Evolutionary conservation across 2,113 vertebrate species (phyloP).

Genomic region (Tauraco erythrolophus): DNA sequence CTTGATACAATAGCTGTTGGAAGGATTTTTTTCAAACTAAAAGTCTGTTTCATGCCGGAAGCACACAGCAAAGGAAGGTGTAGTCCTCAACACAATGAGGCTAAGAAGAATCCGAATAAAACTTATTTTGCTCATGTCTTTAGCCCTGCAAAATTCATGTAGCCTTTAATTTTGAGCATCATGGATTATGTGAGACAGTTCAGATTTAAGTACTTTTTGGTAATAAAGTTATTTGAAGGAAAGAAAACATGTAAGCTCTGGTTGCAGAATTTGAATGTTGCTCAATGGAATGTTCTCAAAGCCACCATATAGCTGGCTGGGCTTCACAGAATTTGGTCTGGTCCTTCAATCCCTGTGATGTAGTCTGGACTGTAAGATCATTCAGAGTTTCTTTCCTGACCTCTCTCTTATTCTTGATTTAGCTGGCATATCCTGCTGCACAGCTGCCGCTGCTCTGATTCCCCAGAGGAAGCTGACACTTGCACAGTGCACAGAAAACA

Average conservation of each 20-base stretch:
- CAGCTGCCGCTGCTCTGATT: conserved; percentile 38
- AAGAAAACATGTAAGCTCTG: not conserved
- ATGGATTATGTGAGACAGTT: not conserved
- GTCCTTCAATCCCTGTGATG: not conserved
- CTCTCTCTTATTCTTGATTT: conserved; percentile 27
- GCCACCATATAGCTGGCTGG: not conserved
- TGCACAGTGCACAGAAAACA: not conserved
- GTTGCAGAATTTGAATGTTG: not conserved
- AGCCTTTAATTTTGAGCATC: not conserved
- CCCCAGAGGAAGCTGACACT: conserved; percentile 24
- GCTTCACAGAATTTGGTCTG: not conserved
- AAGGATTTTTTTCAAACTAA: not conserved
- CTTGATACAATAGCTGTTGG: not conserved
- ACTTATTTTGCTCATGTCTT: not conserved
- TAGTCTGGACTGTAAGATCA: not conserved
- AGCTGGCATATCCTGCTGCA: conserved; percentile 1
- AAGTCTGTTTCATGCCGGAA: not conserved
- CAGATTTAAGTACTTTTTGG: not conserved
- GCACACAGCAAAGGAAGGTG: not conserved
- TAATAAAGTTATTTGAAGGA: not conserved
- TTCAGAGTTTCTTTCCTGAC: conserved; percentile 33
- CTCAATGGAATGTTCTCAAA: not conserved
- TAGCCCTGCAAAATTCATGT: not conserved
- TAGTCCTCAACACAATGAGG: not conserved
- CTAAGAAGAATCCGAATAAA: not conserved